These are phyloP conservation scores for Borostomias antarcticus DNA, from an alignment of 2,797 vertebrate genomes.

Conservation along the genomic window DNA sequence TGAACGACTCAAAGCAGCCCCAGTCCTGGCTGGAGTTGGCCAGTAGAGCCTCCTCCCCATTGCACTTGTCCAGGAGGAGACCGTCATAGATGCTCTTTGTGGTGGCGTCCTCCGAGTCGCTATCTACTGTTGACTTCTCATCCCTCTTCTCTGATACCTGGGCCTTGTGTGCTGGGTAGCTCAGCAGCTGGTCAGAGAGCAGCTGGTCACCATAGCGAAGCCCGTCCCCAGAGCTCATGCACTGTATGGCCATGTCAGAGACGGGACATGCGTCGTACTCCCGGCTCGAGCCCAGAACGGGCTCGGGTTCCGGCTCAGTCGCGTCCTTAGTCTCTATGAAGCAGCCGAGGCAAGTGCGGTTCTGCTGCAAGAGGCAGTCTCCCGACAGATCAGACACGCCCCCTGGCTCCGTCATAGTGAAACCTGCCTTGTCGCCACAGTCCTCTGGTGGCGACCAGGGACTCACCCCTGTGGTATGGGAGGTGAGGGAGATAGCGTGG, in stretches of 20 bases:
- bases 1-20: slow-evolving; percentile 91
- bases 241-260: slow-evolving; percentile 85
- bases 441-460: slow-evolving; percentile 49
- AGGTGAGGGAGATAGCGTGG: slow-evolving; percentile 85
- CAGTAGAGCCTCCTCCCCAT: slow-evolving; percentile 85
- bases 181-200: slow-evolving; percentile 87
- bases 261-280: slow-evolving; percentile 85
- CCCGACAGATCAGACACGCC: slow-evolving; percentile 81
- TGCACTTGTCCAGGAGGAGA: slow-evolving; percentile 86
- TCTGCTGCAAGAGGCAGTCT: slow-evolving; percentile 86
- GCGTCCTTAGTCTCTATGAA: slow-evolving; percentile 87
- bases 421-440: slow-evolving; percentile 41
- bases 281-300: slow-evolving; percentile 81
- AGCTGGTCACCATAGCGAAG: slow-evolving; percentile 85
- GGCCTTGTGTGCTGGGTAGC: slow-evolving; percentile 83
- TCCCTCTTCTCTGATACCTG: slow-evolving; percentile 80
- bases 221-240: slow-evolving; percentile 84
- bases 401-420: slow-evolving; percentile 83
- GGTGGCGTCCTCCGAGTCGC: slow-evolving; percentile 76
- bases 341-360: slow-evolving; percentile 85
- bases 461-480: slow-evolving; percentile 67
- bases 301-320: slow-evolving; percentile 73
- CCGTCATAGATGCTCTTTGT: slow-evolving; percentile 89
- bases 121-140: slow-evolving; percentile 85
- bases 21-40: slow-evolving; percentile 87